phyloP scores from a whole-genome alignment of 1,140 invertebrate species.

The Euura saliciscinereae region DNA sequence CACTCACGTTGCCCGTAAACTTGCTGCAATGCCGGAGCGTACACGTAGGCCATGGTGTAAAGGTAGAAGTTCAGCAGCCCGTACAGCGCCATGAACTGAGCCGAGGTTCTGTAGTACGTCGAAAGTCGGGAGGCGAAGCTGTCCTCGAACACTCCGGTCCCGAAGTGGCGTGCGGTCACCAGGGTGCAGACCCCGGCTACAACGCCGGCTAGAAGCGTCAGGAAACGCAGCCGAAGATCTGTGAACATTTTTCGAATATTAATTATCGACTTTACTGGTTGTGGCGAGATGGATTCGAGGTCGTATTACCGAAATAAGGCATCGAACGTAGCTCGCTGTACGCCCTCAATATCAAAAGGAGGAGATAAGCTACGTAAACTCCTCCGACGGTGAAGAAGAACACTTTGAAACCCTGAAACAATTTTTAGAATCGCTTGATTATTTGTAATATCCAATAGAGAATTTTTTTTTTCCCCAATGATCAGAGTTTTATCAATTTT shows the following conservation, averaged over 20 bases:
- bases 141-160: conserved; percentile 87
- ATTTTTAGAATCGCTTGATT: conserved; percentile 4
- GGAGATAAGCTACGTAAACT: conserved; percentile 85
- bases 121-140: conserved; percentile 89
- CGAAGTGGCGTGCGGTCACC: conserved; percentile 84
- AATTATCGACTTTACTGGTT: too few relatives aligned
- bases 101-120: conserved; percentile 87
- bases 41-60: conserved; percentile 93
- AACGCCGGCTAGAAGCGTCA: conserved; percentile 85
- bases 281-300: too few relatives aligned
- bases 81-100: conserved; percentile 94
- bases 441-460: too few relatives aligned
- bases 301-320: conserved; percentile 91
- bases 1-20: conserved; percentile 74
- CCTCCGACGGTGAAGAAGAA: conserved; percentile 87
- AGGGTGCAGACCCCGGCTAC: conserved; percentile 80
- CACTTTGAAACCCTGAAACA: conserved; percentile 79
- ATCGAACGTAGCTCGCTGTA: conserved; percentile 94
- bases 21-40: conserved; percentile 83
- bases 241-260: conserved; percentile 37
- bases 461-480: too few relatives aligned
- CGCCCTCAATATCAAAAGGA: conserved; percentile 84
- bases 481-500: too few relatives aligned
- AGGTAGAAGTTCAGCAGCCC: conserved; percentile 95
- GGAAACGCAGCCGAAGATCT: conserved; percentile 92